Evolutionary conservation across 1,140 invertebrate genomes (phyloP).

Genomic region (Aricia agestis): DNA sequence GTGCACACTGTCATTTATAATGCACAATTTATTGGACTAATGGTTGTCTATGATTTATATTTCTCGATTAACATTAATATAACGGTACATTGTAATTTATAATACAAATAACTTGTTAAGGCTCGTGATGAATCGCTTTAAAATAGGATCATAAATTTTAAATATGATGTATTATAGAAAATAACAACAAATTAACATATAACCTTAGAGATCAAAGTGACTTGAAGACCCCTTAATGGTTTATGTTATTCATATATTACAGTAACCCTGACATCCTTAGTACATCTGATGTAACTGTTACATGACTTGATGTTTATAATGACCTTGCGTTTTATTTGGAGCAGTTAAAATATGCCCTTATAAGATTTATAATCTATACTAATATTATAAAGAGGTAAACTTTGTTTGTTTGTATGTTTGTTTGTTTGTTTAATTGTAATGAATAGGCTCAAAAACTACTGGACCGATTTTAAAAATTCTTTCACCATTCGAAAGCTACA

Average conservation of each 20-base stretch:
- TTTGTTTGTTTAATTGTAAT: too few relatives aligned
- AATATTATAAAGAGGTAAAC: too few relatives aligned
- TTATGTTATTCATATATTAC: not conserved
- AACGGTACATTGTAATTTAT: not conserved
- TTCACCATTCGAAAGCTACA: too few relatives aligned
- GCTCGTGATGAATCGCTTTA: not conserved
- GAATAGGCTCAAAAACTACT: too few relatives aligned
- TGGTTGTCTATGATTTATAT: not conserved
- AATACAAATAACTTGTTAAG: not conserved
- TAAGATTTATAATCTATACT: too few relatives aligned
- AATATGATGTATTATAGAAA: not conserved
- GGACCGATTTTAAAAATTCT: too few relatives aligned
- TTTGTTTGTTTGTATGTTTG: too few relatives aligned
- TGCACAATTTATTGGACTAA: not conserved
- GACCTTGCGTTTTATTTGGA: not conserved
- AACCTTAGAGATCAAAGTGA: not conserved
- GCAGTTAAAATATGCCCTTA: not conserved
- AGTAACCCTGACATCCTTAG: not conserved
- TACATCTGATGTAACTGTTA: not conserved
- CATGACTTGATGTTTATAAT: not conserved
- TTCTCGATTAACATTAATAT: too few relatives aligned
- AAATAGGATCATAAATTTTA: not conserved
- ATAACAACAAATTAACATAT: not conserved
- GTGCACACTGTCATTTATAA: not conserved
- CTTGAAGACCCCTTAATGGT: not conserved